phyloP scores from a whole-genome alignment of 2,888 invertebrate species.

The Macrophya alboannulata region DNA sequence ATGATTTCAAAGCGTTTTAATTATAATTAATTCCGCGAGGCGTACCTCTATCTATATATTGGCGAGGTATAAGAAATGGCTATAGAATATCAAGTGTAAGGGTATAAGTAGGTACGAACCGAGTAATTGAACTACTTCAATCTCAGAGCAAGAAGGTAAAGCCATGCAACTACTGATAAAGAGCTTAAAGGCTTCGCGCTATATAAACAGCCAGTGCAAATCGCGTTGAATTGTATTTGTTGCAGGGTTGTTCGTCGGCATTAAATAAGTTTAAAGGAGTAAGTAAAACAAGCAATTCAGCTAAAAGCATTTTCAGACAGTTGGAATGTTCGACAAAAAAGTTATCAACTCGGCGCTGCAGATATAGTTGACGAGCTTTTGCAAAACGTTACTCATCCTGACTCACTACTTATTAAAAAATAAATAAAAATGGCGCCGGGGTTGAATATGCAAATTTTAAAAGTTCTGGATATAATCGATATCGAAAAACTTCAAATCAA shows the following conservation, averaged over 20 bases:
- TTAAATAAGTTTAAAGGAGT: slow-evolving; percentile 39
- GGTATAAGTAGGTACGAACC: not conserved
- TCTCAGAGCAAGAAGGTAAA: slow-evolving; percentile 37
- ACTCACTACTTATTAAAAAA: not conserved
- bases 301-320: slow-evolving; percentile 37
- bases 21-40: not conserved
- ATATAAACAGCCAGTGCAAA: slow-evolving; percentile 43
- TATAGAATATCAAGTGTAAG: not conserved
- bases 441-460: too few relatives aligned
- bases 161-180: slow-evolving; percentile 55
- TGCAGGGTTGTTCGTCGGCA: slow-evolving; percentile 8
- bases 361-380: not conserved
- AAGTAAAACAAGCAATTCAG: slow-evolving; percentile 30
- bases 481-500: too few relatives aligned
- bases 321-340: slow-evolving; percentile 2
- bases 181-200: slow-evolving; percentile 53
- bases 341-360: not conserved
- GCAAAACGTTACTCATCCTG: not conserved
- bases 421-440: not conserved
- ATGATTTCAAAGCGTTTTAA: not conserved
- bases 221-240: slow-evolving; percentile 46
- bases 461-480: too few relatives aligned
- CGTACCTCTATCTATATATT: not conserved
- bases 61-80: not conserved
- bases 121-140: slow-evolving; percentile 50